These are phyloP conservation scores for Megamerina dolium DNA, from an alignment of 2,888 invertebrate genomes.

Conservation along the genomic window DNA sequence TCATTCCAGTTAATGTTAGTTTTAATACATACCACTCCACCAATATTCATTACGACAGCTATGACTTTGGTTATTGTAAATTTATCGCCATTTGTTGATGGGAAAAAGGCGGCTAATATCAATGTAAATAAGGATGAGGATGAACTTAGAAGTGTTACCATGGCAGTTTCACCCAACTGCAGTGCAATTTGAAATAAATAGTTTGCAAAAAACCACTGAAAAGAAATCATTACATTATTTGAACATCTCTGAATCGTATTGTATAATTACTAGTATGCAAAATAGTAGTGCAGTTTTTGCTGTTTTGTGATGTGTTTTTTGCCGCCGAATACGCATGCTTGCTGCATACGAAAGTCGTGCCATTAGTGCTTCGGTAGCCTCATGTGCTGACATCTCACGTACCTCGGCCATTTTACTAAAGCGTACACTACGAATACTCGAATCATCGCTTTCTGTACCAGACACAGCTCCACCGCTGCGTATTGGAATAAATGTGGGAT, in stretches of 20 bases:
- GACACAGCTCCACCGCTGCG: conserved; percentile 56
- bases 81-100: conserved; percentile 72
- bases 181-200: conserved; percentile 88
- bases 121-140: conserved; percentile 86
- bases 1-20: background rate
- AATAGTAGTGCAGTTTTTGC: conserved; percentile 81
- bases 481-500: conserved; percentile 87
- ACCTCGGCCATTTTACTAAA: conserved; percentile 86
- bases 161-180: conserved; percentile 73
- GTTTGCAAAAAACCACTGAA: conserved; percentile 92
- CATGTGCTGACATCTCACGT: conserved; percentile 80
- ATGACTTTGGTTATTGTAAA: conserved; percentile 81
- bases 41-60: conserved; percentile 71
- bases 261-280: conserved; percentile 67
- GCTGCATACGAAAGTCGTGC: conserved; percentile 93
- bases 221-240: conserved; percentile 1
- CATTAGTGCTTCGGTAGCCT: conserved; percentile 87
- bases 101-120: conserved; percentile 78
- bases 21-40: conserved; percentile 62
- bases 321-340: conserved; percentile 70
- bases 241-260: background rate
- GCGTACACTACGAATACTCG: conserved; percentile 76
- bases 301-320: conserved; percentile 57
- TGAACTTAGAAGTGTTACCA: conserved; percentile 84
- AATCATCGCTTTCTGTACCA: conserved; percentile 79